phyloP scores from a whole-genome alignment of 2,888 invertebrate genomes.

The Lithophane ornitopus region DNA sequence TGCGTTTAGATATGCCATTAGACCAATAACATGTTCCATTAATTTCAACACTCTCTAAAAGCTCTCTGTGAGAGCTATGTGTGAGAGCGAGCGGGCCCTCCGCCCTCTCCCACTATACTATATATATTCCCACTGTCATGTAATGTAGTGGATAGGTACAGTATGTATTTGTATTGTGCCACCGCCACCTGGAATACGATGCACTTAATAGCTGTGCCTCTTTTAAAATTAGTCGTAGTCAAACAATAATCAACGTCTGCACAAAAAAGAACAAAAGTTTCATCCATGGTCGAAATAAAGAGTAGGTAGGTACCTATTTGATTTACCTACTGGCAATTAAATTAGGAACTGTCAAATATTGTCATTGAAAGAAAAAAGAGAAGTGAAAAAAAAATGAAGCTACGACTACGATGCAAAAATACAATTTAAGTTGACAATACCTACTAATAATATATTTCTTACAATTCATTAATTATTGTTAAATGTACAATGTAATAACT shows the following conservation, averaged over 20 bases:
- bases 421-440: too few species aligned
- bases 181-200: too few species aligned
- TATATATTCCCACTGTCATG: not conserved
- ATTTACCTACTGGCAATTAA: not conserved
- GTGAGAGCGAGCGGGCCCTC: not conserved
- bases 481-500: not conserved
- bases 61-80: not conserved
- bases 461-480: constrained; percentile 8
- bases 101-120: not conserved
- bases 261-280: too few species aligned
- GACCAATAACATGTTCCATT: not conserved
- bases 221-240: too few species aligned
- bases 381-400: constrained; percentile 8
- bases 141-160: too few species aligned
- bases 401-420: not conserved
- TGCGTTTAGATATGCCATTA: constrained; percentile 8
- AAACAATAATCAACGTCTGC: too few species aligned
- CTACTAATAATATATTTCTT: too few species aligned
- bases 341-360: not conserved
- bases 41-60: not conserved
- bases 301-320: too few species aligned
- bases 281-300: too few species aligned
- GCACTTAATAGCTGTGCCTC: too few species aligned
- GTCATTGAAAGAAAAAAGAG: not conserved
- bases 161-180: too few species aligned